Evolutionary conservation across 2,797 vertebrate species (phyloP).

Genomic region (Alcedo atthis): DNA sequence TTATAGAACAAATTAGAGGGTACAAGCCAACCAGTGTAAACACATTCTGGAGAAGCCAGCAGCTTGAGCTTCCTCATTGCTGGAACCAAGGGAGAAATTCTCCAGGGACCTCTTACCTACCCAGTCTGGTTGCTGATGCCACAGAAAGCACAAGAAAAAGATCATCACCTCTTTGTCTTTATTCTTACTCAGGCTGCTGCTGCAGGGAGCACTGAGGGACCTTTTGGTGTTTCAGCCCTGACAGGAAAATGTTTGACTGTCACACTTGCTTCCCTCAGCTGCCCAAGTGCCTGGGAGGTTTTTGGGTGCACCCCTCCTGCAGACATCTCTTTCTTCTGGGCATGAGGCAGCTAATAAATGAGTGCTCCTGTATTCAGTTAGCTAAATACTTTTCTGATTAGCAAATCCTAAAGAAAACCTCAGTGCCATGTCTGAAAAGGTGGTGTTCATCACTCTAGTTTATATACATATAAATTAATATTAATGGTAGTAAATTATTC

Average conservation of each 20-base stretch:
- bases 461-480: not conserved
- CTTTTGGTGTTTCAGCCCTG: fast-evolving
- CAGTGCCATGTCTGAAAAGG: not conserved
- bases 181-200: not conserved
- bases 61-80: not conserved
- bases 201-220: not conserved
- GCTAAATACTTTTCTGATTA: not conserved
- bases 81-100: not conserved
- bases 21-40: not conserved
- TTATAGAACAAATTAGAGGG: not conserved
- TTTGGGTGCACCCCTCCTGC: not conserved
- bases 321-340: not conserved
- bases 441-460: not conserved
- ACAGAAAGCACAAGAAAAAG: not conserved
- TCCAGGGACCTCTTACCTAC: not conserved
- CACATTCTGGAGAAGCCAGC: not conserved
- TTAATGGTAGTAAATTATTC: not conserved
- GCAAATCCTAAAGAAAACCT: not conserved
- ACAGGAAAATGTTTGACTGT: not conserved
- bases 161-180: not conserved
- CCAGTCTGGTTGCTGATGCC: not conserved
- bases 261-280: not conserved
- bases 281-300: not conserved
- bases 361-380: not conserved
- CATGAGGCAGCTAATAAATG: not conserved